These are phyloP conservation scores for Thalassophryne amazonica DNA, from an alignment of 2,797 vertebrate species.

Conservation along the genomic window DNA sequence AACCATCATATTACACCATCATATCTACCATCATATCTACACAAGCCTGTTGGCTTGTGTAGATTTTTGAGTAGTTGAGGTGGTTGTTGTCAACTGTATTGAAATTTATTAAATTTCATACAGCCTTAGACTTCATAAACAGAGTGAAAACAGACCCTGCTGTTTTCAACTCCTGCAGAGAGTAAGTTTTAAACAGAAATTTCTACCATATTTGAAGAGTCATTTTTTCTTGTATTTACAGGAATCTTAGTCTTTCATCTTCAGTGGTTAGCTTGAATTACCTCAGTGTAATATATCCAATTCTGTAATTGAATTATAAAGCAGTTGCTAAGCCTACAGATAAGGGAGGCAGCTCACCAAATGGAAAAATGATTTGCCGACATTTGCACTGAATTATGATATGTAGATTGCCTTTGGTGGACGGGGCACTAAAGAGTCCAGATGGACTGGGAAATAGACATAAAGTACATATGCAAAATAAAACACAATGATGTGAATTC, in stretches of 20 bases:
- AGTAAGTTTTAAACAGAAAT: too few species aligned
- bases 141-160: too few species aligned
- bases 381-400: conserved; percentile 59
- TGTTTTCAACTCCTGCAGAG: not conserved
- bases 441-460: conserved; percentile 16
- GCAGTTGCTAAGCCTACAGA: conserved; percentile 47
- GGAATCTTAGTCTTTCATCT: conserved; percentile 32
- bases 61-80: too few species aligned
- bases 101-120: too few species aligned
- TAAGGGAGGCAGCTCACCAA: conserved; percentile 55
- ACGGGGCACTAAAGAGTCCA: conserved; percentile 32
- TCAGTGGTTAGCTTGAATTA: conserved; percentile 55
- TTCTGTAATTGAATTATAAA: conserved; percentile 63
- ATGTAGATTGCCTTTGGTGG: conserved; percentile 45
- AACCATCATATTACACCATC: too few species aligned
- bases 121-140: too few species aligned
- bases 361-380: conserved; percentile 59
- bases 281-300: conserved; percentile 49
- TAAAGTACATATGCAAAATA: too few species aligned
- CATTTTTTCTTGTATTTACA: conserved; percentile 37
- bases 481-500: too few species aligned
- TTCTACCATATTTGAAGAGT: not conserved
- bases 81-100: too few species aligned
- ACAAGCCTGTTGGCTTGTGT: too few species aligned
- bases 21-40: too few species aligned